Base-by-base conservation (phyloP, 2,888 invertebrate species). In the Gymnoscelis rufifasciata region DNA sequence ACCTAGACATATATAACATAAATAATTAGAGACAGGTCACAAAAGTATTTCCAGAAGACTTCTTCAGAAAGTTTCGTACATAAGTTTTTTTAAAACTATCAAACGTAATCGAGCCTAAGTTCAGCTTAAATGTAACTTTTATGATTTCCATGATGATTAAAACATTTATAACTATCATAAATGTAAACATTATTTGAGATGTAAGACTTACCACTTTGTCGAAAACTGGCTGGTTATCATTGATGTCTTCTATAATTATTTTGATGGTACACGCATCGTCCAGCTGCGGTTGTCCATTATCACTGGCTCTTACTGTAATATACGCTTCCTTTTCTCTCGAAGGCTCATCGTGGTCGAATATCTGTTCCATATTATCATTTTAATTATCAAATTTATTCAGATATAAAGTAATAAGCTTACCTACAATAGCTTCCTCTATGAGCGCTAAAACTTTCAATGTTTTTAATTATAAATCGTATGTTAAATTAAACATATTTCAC, bases 251-350 rank as follows among this genome's bases (percentile, higher is more conserved):
- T 56, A 98, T 94, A 54, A 93, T 92, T 43, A 97, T 95, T 88
- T 94, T 95, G 74, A 98, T 95, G 3, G 97, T 97, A 80, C 98
- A 98, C 43, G 96, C 95, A 66, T 97, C 97, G 62, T 96, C 96
- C 41, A 98, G 87, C 37, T 94, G 93, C 0, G 97, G 97, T 58
- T 93, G 91, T 0, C 98, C 98, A 75, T 97, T 95, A 83, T 98
- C 98, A 47, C 94, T 95, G 0, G 97, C 98, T 73, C 95, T 92
- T 5, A 98, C 95, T 24, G 96, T 97, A 38, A 96, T 90, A 68
- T 95, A 96, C 51, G 90, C 92, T 83, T 93, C 95, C 81, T 93
- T 96, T 80, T 93, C 94, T 67, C 94, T 90, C 31, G 92, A 91
- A 5, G 97, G 97, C 69, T 96, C 96, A 72, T 98, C 98, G 57